phyloP scores from a whole-genome alignment of 2,888 invertebrate genomes.

The Drosophila putrida region DNA sequence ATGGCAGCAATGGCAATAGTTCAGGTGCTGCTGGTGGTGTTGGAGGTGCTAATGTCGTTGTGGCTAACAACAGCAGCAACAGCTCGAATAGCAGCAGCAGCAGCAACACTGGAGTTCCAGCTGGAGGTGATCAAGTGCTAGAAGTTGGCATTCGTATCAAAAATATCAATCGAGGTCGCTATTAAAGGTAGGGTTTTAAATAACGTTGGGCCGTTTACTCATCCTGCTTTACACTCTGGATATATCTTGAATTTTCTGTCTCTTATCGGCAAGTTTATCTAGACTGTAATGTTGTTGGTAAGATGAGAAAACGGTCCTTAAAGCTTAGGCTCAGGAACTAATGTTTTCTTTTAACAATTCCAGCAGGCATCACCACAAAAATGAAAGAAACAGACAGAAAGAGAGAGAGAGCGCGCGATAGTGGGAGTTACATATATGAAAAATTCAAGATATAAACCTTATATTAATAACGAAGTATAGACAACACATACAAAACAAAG shows the following conservation, averaged over 20 bases:
- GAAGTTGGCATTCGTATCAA: constrained; percentile 85
- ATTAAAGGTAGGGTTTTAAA: constrained; percentile 52
- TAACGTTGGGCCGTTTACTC: neutral
- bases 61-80: constrained; percentile 37
- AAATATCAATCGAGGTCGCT: constrained; percentile 83
- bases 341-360: neutral
- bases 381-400: neutral
- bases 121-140: constrained; percentile 80
- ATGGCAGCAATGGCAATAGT: constrained; percentile 70
- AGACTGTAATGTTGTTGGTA: no score
- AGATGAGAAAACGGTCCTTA: no score
- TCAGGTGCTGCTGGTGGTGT: constrained; percentile 6
- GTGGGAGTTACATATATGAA: constrained; percentile 8
- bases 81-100: constrained; percentile 51
- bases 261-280: no score
- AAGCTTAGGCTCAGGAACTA: neutral
- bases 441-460: constrained; percentile 9
- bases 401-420: constrained; percentile 5
- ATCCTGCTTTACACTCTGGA: no score
- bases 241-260: no score
- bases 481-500: neutral
- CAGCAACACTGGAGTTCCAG: constrained; percentile 23
- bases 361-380: constrained; percentile 21
- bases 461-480: constrained; percentile 36
- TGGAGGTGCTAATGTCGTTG: neutral